Evolutionary conservation across 2,888 invertebrate species (phyloP).

Genomic region (Osmoderma eremita): DNA sequence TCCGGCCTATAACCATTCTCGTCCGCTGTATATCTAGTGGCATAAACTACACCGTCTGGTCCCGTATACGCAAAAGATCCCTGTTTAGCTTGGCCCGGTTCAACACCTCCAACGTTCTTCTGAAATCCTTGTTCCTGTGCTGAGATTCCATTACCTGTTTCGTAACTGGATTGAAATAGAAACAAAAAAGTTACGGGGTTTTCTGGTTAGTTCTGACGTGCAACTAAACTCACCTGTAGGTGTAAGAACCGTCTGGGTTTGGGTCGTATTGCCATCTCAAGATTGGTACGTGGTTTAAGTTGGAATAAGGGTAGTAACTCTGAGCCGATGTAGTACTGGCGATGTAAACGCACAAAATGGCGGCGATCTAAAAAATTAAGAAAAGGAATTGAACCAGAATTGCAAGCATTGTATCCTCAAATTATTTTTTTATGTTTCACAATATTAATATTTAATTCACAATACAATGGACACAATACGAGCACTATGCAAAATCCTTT

Average conservation of each 20-base stretch:
- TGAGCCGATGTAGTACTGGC: conserved; percentile 35
- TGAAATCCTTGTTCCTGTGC: conserved; percentile 71
- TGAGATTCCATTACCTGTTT: conserved; percentile 78
- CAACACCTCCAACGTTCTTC: conserved; percentile 58
- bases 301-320: conserved; percentile 36
- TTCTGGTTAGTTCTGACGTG: background rate
- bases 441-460: no score
- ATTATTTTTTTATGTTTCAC: no score
- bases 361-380: conserved; percentile 31
- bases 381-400: background rate
- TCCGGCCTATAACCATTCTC: conserved; percentile 82
- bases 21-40: conserved; percentile 77
- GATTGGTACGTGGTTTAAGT: conserved; percentile 63
- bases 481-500: background rate
- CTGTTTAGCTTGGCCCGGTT: conserved; percentile 65
- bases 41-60: conserved; percentile 68
- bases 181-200: background rate
- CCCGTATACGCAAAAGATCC: conserved; percentile 70
- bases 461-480: no score
- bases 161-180: conserved; percentile 65
- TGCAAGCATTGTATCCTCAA: no score
- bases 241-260: conserved; percentile 65
- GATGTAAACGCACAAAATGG: conserved; percentile 30
- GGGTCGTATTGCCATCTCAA: conserved; percentile 65
- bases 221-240: conserved; percentile 62